Evolutionary conservation across 2,113 vertebrate species (phyloP), one percentile per base, ranked within the genome.

Genomic region (Atlantisia rogersi): DNA sequence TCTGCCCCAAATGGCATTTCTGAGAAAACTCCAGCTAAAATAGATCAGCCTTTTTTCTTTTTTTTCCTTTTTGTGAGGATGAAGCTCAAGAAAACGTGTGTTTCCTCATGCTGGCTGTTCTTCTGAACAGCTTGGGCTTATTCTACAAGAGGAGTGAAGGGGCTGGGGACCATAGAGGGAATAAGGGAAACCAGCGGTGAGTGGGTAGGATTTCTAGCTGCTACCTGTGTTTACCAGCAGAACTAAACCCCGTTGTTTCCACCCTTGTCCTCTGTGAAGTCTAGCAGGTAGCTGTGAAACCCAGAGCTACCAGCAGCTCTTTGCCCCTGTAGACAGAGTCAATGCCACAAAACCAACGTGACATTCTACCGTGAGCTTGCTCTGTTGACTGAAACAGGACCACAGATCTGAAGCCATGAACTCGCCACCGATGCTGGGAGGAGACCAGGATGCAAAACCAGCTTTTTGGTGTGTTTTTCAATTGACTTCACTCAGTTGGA

Each of bases 1-100:
- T n/a, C 58, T 87, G 78, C n/a, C 55, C 74, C 50, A 50, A 24
- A 42, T 53, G 69, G 65, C 16, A 15, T 58, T 87, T 87, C 56
- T 95, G 69, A 92, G 44, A 73, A 89, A 85, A 82, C 14, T 42
- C 35, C 48, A 76, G 62, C 59, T 88, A 39, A 87, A 90, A 80
- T 58, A 40, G 40, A 42, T 69, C 32, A 80, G 7, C 1, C 12
- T 31, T 31, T 19, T 21, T 40, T 24, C 15, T 53, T 53, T 53
- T 12, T 53, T 28, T 53, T 19, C 21, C 21, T 6, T 22, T 37
- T 44, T 65, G 31, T 64, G n/a, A 44, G 26, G 69, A 44, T 70
- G 74, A 63, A 74, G 10, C n/a, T 63, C 11, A 71, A 82, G 42
- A 85, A 78, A 82, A 26, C 0, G 0, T 64, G 9, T 1, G 76